phyloP scores from a whole-genome alignment of 2,797 vertebrate species.

The Decapterus maruadsi region DNA sequence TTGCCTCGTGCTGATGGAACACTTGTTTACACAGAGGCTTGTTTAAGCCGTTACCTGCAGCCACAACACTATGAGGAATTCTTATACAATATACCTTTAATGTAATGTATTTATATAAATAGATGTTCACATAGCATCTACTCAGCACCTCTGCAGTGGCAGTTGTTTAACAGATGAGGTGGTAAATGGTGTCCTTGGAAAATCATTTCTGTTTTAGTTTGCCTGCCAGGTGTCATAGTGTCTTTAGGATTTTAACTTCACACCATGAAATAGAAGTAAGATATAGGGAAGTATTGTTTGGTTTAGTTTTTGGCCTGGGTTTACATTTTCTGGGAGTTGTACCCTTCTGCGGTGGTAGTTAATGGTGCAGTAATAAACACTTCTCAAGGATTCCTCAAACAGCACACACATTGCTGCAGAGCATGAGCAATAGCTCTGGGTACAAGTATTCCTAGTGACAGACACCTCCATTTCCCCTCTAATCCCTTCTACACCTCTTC shows the following conservation, averaged over 20 bases:
- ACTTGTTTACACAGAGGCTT: no score
- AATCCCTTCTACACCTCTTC: slow-evolving; percentile 70
- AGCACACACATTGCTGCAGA: slow-evolving; percentile 52
- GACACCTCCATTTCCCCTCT: slow-evolving; percentile 56
- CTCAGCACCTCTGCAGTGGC: slow-evolving; percentile 62
- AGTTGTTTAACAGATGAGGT: no score
- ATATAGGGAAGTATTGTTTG: slow-evolving; percentile 41
- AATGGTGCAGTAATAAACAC: slow-evolving; percentile 56
- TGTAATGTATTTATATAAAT: slow-evolving; percentile 2
- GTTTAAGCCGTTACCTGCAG: no score
- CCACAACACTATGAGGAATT: no score
- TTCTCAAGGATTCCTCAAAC: slow-evolving; percentile 48
- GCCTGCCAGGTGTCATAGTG: slow-evolving; percentile 48
- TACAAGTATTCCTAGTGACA: slow-evolving; percentile 63
- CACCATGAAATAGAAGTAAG: no score
- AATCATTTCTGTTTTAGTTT: slow-evolving; percentile 65
- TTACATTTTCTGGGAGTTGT: slow-evolving; percentile 55
- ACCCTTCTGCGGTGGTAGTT: slow-evolving; percentile 58
- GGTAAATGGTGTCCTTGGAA: slow-evolving; percentile 72
- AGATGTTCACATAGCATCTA: slow-evolving; percentile 67
- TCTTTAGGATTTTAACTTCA: slow-evolving; percentile 73
- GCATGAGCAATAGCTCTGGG: slow-evolving; percentile 72
- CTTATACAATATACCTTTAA: no score
- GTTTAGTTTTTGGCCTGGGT: slow-evolving; percentile 51
- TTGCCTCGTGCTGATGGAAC: no score